Base-by-base conservation (phyloP, 2,113 vertebrate species). In the Upupa epops region DNA sequence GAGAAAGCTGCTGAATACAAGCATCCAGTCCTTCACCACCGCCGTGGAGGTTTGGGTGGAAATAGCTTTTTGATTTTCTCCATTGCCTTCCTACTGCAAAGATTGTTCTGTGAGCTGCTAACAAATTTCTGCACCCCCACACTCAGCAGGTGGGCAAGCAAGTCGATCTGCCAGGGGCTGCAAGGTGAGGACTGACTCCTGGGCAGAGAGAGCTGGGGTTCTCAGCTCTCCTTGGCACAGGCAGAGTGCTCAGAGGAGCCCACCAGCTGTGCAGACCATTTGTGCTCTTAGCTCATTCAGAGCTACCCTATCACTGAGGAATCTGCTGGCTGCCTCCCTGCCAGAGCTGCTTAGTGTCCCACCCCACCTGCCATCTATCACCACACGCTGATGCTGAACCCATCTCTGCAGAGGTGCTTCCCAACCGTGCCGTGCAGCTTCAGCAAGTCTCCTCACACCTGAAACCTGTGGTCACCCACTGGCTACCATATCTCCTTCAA, bases 231-330 rank as follows among this genome's bases (percentile, higher is more conserved):
- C 74, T 75, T 37, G 0, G 88, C 74, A 56, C 37, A 73, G 28
- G 42, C 83, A 63, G 89, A 72, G 80, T 82, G 51, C 63, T 89
- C 74, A 40, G 76, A 92, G 68, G 63, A 84, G 55, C 18, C 64
- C 56, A 82, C 95, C 95, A 96, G 95, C 96, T 96, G 96, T 8
- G 4, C 86, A 48, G 60, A 87, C 92, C 96, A 93, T 70, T 95
- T 95, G 93, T 87, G 91, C 93, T 91, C 82, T 96, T 93, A 96
- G 90, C 74, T 96, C 95, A 96, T 96, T 87, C 91, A 52, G 42
- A 19, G 63, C 86, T 95, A 96, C 36, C 71, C 96, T 86, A 96
- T 94, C 71, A 1, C 68, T 90, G 78, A 92, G 89, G 95, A 96
- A 96, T 96, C 93, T 87, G 93, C 86, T 96, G 96, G 95, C 95